A percentile compares a stretch with the other conserved stretches of the same genome.
phyloP scores from a whole-genome alignment of 1,140 invertebrate species.

The Cydia strobilella region DNA sequence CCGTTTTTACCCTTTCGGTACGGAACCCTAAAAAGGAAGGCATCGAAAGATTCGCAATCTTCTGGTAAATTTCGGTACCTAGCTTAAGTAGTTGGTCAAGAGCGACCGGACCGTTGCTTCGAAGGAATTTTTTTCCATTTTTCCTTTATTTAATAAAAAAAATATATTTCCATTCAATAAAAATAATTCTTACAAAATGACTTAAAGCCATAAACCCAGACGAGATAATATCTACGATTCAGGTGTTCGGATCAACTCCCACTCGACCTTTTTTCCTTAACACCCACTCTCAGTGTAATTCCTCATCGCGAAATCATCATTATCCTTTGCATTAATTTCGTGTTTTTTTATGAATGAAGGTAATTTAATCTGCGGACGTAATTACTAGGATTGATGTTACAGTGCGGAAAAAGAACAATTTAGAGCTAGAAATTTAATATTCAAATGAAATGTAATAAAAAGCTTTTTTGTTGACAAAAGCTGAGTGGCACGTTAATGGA shows the following conservation, averaged over 20 bases:
- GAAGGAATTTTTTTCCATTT: too few relatives aligned
- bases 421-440: neutral
- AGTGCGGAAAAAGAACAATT: neutral
- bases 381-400: conserved; percentile 6
- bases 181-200: too few relatives aligned
- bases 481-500: neutral
- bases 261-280: neutral
- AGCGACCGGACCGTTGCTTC: too few relatives aligned
- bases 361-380: conserved; percentile 3
- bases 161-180: too few relatives aligned
- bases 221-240: too few relatives aligned
- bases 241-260: neutral
- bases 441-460: neutral
- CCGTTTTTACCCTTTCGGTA: too few relatives aligned
- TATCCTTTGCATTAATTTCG: conserved; percentile 19
- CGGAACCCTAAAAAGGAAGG: too few relatives aligned
- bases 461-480: neutral
- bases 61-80: too few relatives aligned
- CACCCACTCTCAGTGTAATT: neutral
- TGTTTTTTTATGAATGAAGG: conserved; percentile 11
- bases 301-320: neutral
- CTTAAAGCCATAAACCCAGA: too few relatives aligned
- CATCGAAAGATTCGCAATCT: too few relatives aligned
- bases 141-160: too few relatives aligned
- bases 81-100: too few relatives aligned